Percentiles rank a stretch among this genome's conserved stretches.
phyloP scores from a whole-genome alignment of 30 jellyfish, hydroid and myxozoan genomes.

The Aurelia aurita complex sp. Pacific region DNA sequence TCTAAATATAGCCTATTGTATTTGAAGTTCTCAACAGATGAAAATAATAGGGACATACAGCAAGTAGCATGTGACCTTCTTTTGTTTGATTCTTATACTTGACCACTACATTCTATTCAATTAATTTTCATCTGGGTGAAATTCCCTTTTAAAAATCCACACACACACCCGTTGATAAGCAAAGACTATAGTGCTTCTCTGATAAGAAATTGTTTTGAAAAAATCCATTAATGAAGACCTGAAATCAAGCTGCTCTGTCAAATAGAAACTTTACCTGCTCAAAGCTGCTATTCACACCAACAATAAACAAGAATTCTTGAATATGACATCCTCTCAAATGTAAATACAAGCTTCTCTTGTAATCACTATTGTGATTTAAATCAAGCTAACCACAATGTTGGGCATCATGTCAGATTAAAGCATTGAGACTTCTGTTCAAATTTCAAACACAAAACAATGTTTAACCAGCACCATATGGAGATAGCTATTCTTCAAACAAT shows the following conservation, averaged over 20 bases:
- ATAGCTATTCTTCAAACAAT: neutral
- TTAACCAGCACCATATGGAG: conserved; percentile 19
- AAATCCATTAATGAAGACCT: neutral
- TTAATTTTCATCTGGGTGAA: too few species aligned
- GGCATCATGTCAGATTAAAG: conserved; percentile 18
- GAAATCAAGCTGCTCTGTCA: conserved; percentile 38
- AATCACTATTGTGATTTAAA: conserved; percentile 25
- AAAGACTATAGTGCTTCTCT: too few species aligned
- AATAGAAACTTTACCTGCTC: conserved; percentile 46
- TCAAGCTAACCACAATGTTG: conserved; percentile 46
- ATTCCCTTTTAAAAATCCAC: too few species aligned
- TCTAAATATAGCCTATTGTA: too few species aligned
- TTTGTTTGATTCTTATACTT: too few species aligned
- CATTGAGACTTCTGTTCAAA: conserved; percentile 12
- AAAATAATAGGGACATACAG: too few species aligned
- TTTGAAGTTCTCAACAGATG: too few species aligned
- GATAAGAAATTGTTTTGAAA: neutral
- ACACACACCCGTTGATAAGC: too few species aligned
- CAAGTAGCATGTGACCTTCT: too few species aligned
- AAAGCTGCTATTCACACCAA: conserved; percentile 36
- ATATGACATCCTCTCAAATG: conserved; percentile 18
- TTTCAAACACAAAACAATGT: conserved; percentile 7
- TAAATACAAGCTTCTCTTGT: conserved; percentile 41
- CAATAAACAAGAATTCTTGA: conserved; percentile 4
- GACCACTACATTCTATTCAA: too few species aligned